Base-by-base conservation (phyloP, 2,888 invertebrate genomes). In the Salpingus planirostris region DNA sequence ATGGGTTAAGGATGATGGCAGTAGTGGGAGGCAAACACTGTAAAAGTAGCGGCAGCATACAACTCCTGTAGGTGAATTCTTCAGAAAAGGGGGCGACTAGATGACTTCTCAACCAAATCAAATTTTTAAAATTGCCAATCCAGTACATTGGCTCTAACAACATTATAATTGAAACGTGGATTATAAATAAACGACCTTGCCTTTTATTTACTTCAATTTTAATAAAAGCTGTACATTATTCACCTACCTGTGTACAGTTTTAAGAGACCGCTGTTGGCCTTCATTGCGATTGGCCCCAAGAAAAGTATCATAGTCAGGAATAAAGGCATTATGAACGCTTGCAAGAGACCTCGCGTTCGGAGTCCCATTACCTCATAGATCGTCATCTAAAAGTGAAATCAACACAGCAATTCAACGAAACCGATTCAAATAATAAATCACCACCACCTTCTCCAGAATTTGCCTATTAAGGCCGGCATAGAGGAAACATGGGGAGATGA, bases 41-140 rank as follows among this genome's bases (percentile, higher is more conserved):
- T 44, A 91, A 65, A 23, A 96, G 68, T 22, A 95, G 62, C 3
- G 95, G 92, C 65, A 95, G 70, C 90, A 96, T 93, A 57, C 93
- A 95, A 1, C 92, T 89, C 44, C 96, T 72, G 65, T 91, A 96
- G 4, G 91, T 90, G 70, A 93, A 90, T 63, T 96, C 96, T 65
- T 96, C 96, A 34, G 92, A 88, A 29, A 95, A 61, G 0, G 95
- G 96, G 1, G 93, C 93, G 50, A 93, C 84, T 14, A 93, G 64
- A 56, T 88, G 84, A 60, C 90, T 91, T 38, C 95, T 71, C 49
- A 91, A 71, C 90, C 91, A 92, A 15, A 84, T 75, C 31, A 87
- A 66, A 50, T 86, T 85, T 48, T 46, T 74, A 38, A 80, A 66
- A 47, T 77, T 80, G 32, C 73, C 73, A 32, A 76, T 60, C 88